Evolutionary conservation across 2,113 vertebrate genomes (phyloP).

Genomic region (Argyrosomus japonicus): DNA sequence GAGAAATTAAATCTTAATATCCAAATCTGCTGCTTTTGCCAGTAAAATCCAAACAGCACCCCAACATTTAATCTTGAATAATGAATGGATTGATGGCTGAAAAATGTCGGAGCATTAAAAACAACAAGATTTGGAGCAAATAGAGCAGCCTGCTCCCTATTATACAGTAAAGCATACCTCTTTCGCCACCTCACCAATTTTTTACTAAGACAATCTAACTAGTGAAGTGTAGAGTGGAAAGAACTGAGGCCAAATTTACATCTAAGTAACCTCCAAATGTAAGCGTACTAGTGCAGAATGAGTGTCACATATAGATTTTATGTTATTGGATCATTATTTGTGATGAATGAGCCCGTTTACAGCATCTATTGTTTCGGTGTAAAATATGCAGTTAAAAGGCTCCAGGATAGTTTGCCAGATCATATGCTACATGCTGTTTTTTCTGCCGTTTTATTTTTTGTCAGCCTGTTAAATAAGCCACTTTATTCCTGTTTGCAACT

Average conservation of each 20-base stretch:
- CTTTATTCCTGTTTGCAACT: neutral
- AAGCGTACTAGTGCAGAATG: too few species aligned
- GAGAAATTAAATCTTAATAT: neutral
- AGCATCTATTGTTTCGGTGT: neutral
- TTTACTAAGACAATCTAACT: neutral
- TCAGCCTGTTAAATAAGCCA: neutral
- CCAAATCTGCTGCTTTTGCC: neutral
- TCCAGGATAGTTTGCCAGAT: neutral
- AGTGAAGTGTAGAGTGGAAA: too few species aligned
- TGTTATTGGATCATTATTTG: neutral
- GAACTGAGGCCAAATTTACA: neutral
- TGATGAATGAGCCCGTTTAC: neutral
- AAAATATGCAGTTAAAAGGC: neutral
- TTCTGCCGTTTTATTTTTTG: neutral
- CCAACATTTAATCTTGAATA: neutral
- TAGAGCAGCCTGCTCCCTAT: neutral
- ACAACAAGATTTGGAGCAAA: neutral
- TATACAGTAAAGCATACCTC: neutral
- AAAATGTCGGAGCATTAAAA: neutral
- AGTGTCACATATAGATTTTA: neutral
- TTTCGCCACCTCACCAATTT: too few species aligned
- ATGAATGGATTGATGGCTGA: neutral
- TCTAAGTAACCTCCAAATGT: neutral
- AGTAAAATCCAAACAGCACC: neutral
- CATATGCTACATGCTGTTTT: neutral